These are phyloP conservation scores for Saiga tatarica DNA, from an alignment of 2,113 vertebrate genomes.

Conservation along the genomic window DNA sequence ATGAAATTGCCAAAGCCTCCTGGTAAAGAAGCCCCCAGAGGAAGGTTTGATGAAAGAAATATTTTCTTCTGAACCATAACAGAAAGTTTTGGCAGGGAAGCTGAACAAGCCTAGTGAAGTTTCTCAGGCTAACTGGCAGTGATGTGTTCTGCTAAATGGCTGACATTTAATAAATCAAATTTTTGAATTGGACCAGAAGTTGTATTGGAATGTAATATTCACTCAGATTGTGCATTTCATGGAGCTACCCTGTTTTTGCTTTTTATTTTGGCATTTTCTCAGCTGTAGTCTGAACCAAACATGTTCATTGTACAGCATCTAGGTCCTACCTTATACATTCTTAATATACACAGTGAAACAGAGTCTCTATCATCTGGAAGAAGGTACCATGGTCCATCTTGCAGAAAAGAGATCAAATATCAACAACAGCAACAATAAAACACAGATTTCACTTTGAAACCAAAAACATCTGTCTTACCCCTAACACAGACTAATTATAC, in stretches of 20 bases:
- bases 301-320: conserved; percentile 32
- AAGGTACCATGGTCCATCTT: neutral
- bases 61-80: neutral
- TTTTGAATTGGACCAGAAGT: neutral
- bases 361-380: neutral
- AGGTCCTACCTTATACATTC: neutral
- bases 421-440: neutral
- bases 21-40: neutral
- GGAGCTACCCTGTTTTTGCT: neutral
- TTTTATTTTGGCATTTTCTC: conserved; percentile 46
- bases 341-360: conserved; percentile 9
- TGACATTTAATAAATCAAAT: neutral
- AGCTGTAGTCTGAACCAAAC: neutral
- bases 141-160: neutral
- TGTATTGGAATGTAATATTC: neutral
- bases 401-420: conserved; percentile 33
- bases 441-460: conserved; percentile 28
- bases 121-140: neutral
- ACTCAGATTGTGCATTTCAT: conserved; percentile 48
- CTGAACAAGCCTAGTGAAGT: neutral
- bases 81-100: neutral
- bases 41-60: neutral
- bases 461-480: conserved; percentile 17
- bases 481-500: conserved; percentile 62
- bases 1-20: neutral